Conservation (phyloP, 2,113 vertebrate species). For the Petaurus breviceps region DNA sequence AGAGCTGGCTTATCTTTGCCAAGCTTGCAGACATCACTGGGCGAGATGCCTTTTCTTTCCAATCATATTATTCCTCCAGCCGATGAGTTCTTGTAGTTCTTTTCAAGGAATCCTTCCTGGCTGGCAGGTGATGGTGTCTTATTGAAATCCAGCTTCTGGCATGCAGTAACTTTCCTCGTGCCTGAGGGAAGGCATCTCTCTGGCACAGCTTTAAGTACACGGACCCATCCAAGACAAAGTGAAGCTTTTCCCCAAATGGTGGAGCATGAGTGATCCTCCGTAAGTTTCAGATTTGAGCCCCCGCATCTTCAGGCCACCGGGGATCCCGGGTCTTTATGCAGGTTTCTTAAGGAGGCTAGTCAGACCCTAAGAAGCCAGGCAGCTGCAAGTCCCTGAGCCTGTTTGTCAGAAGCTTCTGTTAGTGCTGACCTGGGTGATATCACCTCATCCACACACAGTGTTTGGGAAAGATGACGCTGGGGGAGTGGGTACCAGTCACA, state of each 20-base stretch:
- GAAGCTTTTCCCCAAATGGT: not conserved
- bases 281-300: not conserved
- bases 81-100: not conserved
- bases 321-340: not conserved
- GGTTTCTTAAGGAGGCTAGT: not conserved
- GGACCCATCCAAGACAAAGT: not conserved
- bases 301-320: not conserved
- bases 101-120: not conserved
- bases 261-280: not conserved
- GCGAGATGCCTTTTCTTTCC: not conserved
- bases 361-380: not conserved
- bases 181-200: not conserved
- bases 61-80: not conserved
- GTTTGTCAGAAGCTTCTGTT: not conserved
- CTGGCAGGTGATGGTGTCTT: not conserved
- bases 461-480: not conserved
- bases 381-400: not conserved
- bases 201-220: not conserved
- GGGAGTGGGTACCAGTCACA: not conserved
- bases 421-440: not conserved
- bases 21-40: not conserved
- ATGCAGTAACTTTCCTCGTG: not conserved
- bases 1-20: not conserved
- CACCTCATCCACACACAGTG: not conserved
- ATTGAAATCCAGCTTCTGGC: not conserved